phyloP scores from a whole-genome alignment of 2,113 vertebrate genomes.

The Cyanoramphus novaezelandiae region DNA sequence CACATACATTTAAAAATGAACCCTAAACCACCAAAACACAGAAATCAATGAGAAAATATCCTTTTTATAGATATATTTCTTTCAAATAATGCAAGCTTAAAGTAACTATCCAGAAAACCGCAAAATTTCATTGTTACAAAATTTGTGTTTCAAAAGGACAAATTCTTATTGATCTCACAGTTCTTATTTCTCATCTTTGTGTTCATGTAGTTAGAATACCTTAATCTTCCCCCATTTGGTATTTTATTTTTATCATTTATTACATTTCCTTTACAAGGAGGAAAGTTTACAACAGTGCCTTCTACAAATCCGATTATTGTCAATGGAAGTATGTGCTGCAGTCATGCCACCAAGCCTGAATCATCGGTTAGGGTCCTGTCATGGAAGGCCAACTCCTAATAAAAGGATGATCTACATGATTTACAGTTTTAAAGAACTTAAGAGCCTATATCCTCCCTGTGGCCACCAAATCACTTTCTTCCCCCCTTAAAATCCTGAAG shows the following conservation, averaged over 20 bases:
- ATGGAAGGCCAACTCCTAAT: not conserved
- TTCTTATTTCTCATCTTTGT: not conserved
- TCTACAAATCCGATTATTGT: not conserved
- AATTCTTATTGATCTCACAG: not conserved
- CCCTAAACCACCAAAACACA: not conserved
- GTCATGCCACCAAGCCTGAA: not conserved
- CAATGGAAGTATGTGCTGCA: not conserved
- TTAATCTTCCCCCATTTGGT: not conserved
- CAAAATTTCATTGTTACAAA: not conserved
- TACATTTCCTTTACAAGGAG: not conserved
- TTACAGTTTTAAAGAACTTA: not conserved
- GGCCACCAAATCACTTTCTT: not conserved
- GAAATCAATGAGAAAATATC: not conserved
- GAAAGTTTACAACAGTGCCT: not conserved
- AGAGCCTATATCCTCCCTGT: not conserved
- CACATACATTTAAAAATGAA: not conserved
- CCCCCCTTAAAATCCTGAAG: not conserved
- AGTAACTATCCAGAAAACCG: not conserved
- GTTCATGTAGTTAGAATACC: not conserved
- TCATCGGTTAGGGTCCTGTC: not conserved
- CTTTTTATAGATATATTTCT: not conserved
- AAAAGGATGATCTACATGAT: not conserved
- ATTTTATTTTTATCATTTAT: not conserved
- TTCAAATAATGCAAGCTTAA: not conserved
- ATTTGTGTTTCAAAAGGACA: not conserved